Base-by-base conservation (phyloP, 2,113 vertebrate genomes). In the Cheirogaleus medius region DNA sequence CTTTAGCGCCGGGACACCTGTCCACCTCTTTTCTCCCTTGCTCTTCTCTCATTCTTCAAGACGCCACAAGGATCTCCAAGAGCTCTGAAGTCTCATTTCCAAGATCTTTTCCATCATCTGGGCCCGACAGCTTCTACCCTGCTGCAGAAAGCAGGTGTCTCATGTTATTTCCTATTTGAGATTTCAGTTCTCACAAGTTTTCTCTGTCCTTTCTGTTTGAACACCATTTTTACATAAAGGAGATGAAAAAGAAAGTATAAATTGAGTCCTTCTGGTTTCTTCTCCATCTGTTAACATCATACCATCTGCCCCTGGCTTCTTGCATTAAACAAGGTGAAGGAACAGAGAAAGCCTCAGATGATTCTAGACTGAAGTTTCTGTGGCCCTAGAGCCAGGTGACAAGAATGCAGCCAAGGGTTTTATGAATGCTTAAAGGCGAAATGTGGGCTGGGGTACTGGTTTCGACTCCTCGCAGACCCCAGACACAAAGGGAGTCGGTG, bases 361-460 rank as follows among this genome's bases (percentile, higher is more conserved):
- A 44, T 17, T 25, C 88, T 12, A n/a, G 68, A 49, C 12, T 6
- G 49, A 73, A 84, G 5, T 7, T 0, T 0, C 14, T 7, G 1
- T 3, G 20, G 58, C 8, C 39, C 37, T 6, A 2, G 1, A 8
- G 12, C n/a, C 12, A 23, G 64, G 17, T 17, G 9, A 15, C 15
- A 80, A 64, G 87, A 81, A 44, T 2, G 29, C 3, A 17, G 71
- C 29, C 0, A 6, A 34, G n/a, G 21, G 8, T 14, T 9, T 11
- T 21, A 37, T 1, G 58, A n/a, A 3, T n/a, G 81, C 63, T 32
- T 0, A 37, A 27, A 8, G 42, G 47, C 23, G 54, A 49, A 29
- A 27, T 5, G 5, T 0, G 21, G 47, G 15, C 52, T 0, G 4
- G 37, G 15, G 12, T 32, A 1, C 3, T 6, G n/a, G 17, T 11